phyloP scores from a whole-genome alignment of 2,797 vertebrate genomes.

The Mormyrus hasselquistii region DNA sequence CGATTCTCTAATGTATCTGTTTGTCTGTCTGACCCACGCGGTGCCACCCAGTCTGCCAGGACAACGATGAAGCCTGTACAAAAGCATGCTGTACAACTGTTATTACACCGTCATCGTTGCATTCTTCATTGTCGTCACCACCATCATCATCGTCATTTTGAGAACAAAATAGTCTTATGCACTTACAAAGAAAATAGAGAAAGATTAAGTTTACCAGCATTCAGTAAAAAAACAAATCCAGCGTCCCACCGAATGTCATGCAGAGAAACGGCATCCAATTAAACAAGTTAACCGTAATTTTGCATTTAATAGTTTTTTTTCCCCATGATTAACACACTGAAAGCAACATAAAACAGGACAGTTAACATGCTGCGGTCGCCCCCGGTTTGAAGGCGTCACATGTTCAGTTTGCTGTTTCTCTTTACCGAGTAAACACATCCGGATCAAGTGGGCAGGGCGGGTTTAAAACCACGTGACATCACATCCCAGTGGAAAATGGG shows the following conservation, averaged over 20 bases:
- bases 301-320: constrained; percentile 50
- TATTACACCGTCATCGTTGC: constrained; percentile 40
- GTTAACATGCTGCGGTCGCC: constrained; percentile 58
- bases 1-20: background rate
- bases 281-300: constrained; percentile 48
- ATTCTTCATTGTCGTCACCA: constrained; percentile 43
- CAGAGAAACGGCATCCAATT: constrained; percentile 57
- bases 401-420: constrained; percentile 13
- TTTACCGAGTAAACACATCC: constrained; percentile 11
- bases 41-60: constrained; percentile 44
- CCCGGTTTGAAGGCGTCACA: constrained; percentile 25
- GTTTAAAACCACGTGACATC: background rate
- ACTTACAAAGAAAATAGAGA: constrained; percentile 64
- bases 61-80: constrained; percentile 53
- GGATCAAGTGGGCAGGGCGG: background rate
- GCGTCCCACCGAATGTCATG: constrained; percentile 59
- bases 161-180: constrained; percentile 66
- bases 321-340: constrained; percentile 51
- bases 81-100: constrained; percentile 58
- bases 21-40: background rate
- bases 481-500: background rate
- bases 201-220: constrained; percentile 58
- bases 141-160: constrained; percentile 38
- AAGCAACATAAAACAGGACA: constrained; percentile 53
- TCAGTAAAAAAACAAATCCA: constrained; percentile 58